Conservation (phyloP, 2,888 invertebrate species). For the Prosopocoilus inquinatus region DNA sequence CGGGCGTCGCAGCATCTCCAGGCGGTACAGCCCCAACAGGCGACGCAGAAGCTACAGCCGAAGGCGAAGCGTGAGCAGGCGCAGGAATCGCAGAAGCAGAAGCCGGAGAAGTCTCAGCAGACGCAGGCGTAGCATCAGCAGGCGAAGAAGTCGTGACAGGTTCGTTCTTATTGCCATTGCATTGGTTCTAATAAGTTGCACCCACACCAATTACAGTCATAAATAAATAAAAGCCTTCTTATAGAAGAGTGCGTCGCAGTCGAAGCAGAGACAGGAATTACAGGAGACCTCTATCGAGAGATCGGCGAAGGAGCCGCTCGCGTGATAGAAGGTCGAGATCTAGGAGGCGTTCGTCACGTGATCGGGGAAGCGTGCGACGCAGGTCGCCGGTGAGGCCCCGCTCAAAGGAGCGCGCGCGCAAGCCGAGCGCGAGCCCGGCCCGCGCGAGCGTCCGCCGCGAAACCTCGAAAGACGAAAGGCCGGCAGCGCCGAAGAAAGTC, state of each 20-base stretch:
- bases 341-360: constrained; percentile 39
- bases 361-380: constrained; percentile 42
- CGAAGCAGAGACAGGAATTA: constrained; percentile 45
- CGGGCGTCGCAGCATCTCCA: constrained; percentile 35
- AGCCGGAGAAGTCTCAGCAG: constrained; percentile 35
- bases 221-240: no score
- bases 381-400: constrained; percentile 45
- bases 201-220: no score
- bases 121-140: constrained; percentile 49
- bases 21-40: constrained; percentile 42
- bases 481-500: constrained; percentile 28
- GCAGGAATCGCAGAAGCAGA: constrained; percentile 39
- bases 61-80: constrained; percentile 38
- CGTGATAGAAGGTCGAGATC: constrained; percentile 49
- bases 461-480: constrained; percentile 33
- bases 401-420: constrained; percentile 36
- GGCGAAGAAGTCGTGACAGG: constrained; percentile 40
- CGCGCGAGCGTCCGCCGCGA: constrained; percentile 35
- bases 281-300: constrained; percentile 40
- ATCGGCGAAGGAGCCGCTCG: constrained; percentile 40
- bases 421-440: constrained; percentile 46
- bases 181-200: not conserved
- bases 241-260: constrained; percentile 40
- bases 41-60: constrained; percentile 39
- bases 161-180: constrained; percentile 20